These are phyloP conservation scores for Kryptolebias marmoratus DNA, from an alignment of 2,113 vertebrate genomes.

Conservation along the genomic window DNA sequence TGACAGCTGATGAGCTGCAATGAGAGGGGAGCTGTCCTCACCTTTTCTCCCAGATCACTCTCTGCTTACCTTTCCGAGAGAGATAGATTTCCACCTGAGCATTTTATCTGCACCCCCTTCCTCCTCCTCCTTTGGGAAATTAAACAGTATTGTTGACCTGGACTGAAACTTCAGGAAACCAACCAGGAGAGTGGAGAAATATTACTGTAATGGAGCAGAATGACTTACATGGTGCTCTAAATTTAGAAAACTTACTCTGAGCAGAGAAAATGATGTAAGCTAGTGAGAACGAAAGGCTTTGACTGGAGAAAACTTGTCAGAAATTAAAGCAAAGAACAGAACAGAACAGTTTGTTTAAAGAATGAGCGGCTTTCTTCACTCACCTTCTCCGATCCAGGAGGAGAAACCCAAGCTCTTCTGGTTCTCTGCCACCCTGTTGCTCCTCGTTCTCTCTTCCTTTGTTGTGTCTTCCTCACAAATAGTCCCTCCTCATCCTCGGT, in stretches of 20 bases:
- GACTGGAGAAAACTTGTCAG: constrained; percentile 1
- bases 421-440: constrained; percentile 72
- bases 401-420: constrained; percentile 39
- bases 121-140: constrained; percentile 25
- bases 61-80: constrained; percentile 14
- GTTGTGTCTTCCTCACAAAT: constrained; percentile 61
- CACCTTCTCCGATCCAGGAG: constrained; percentile 59
- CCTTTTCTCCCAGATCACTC: constrained; percentile 38
- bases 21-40: constrained; percentile 48
- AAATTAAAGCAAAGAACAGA: constrained; percentile 34
- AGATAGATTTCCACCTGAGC: constrained; percentile 48
- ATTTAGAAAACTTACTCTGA: constrained; percentile 20
- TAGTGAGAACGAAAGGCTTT: constrained; percentile 4
- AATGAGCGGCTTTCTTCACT: constrained; percentile 53
- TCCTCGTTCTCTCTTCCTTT: constrained; percentile 61
- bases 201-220: neutral
- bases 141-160: constrained; percentile 22
- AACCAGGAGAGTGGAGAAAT: constrained; percentile 7
- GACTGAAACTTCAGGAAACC: constrained; percentile 54
- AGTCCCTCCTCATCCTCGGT: constrained; percentile 66
- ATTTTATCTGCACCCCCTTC: constrained; percentile 1
- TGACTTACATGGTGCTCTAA: constrained; percentile 28
- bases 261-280: constrained; percentile 12
- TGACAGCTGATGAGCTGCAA: constrained; percentile 50
- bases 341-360: constrained; percentile 35